Conservation (phyloP, 2,797 vertebrate genomes). For the Sparidentex hasta region DNA sequence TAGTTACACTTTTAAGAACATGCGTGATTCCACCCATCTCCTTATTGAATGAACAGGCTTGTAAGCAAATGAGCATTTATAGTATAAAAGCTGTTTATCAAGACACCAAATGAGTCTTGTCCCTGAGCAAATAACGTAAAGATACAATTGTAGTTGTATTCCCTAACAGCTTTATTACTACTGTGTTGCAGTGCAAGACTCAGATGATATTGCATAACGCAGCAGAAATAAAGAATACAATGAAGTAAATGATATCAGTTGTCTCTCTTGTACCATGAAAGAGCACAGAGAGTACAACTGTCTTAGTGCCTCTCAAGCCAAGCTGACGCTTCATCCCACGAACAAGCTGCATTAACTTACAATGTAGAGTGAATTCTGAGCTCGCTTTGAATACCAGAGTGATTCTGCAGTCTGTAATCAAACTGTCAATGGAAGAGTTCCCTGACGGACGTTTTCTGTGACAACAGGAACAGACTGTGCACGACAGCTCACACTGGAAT, state of each 20-base stretch:
- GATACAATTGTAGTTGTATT: no score
- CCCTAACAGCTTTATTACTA: no score
- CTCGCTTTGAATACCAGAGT: neutral
- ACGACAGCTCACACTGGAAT: no score
- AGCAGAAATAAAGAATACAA: neutral
- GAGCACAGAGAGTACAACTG: neutral
- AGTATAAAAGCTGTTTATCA: neutral
- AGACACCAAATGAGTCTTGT: neutral
- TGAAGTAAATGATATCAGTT: neutral
- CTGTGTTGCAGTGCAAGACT: neutral
- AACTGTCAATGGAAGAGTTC: neutral
- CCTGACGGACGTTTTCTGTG: neutral
- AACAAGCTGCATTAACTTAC: neutral
- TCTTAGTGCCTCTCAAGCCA: neutral
- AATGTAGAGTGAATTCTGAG: neutral
- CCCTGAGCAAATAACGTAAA: neutral
- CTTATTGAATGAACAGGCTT: no score
- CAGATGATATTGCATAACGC: neutral
- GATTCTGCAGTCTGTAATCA: conserved; percentile 4
- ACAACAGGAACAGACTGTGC: neutral
- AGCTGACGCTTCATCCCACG: neutral
- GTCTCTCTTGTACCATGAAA: neutral
- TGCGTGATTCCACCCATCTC: neutral
- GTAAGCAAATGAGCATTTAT: no score
- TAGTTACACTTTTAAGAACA: neutral